Conservation (phyloP, 2,113 vertebrate genomes). For the Platycercus adscitus region DNA sequence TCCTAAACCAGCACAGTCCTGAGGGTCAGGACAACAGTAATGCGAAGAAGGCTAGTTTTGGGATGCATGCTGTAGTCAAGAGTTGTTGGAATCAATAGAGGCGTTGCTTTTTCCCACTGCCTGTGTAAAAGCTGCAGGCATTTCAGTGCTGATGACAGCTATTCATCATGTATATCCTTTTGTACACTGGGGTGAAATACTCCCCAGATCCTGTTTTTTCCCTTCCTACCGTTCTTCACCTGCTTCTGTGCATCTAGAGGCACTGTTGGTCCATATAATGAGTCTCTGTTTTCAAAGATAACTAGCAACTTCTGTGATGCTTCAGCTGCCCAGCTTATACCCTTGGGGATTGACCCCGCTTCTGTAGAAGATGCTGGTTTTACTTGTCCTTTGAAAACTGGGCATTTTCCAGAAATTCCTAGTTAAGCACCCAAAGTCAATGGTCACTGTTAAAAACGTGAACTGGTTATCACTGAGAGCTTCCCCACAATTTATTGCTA, state of each 20-base stretch:
- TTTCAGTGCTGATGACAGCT: background rate
- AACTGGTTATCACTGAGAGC: background rate
- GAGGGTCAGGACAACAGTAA: background rate
- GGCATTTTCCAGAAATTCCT: background rate
- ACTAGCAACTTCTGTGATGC: background rate
- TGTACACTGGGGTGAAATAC: background rate
- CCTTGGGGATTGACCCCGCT: background rate
- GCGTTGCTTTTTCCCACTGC: background rate
- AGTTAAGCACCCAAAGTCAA: background rate
- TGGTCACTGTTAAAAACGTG: rapidly evolving
- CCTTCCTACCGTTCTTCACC: rapidly evolving
- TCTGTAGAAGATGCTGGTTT: background rate
- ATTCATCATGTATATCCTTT: background rate
- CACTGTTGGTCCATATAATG: rapidly evolving
- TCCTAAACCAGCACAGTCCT: background rate
- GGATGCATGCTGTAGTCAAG: background rate
- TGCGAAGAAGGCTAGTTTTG: background rate
- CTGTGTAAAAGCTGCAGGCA: background rate
- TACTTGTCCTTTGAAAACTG: background rate
- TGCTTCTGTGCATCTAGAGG: background rate
- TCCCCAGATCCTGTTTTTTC: background rate
- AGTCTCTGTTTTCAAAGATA: background rate
- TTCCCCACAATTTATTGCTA: background rate
- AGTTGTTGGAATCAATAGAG: background rate
- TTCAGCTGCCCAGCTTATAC: background rate